Evolutionary conservation across 2,113 vertebrate species (phyloP).

Genomic region (Mus pahari): DNA sequence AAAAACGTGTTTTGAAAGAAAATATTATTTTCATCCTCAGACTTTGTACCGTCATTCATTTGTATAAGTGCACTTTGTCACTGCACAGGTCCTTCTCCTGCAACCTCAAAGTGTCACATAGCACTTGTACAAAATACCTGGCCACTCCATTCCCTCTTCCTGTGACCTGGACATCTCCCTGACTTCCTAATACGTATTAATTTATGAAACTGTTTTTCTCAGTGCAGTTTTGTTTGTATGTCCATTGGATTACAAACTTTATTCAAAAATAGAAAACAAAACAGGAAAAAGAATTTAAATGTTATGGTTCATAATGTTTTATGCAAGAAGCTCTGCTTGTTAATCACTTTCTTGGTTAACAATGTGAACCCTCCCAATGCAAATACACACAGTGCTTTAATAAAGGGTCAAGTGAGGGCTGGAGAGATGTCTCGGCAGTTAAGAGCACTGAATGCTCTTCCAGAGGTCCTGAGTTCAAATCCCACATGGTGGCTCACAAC

Average conservation of each 20-base stretch:
- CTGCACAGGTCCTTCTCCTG: slow-evolving; percentile 82
- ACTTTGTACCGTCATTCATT: slow-evolving; percentile 96
- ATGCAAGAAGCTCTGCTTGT: slow-evolving; percentile 78
- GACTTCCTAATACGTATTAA: slow-evolving; percentile 88
- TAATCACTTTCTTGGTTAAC: slow-evolving; percentile 75
- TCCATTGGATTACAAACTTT: slow-evolving; percentile 92
- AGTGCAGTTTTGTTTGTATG: slow-evolving; percentile 91
- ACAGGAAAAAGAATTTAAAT: slow-evolving; percentile 19
- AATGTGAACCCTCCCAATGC: neutral
- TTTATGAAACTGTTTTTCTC: slow-evolving; percentile 90
- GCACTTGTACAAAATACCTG: slow-evolving; percentile 85
- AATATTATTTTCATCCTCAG: slow-evolving; percentile 98
- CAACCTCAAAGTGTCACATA: slow-evolving; percentile 83
- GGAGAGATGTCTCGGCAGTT: too few relatives aligned
- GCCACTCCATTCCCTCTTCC: slow-evolving; percentile 54
- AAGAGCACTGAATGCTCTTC: too few relatives aligned
- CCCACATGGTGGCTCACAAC: too few relatives aligned
- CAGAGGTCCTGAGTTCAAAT: too few relatives aligned
- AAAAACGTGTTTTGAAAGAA: slow-evolving; percentile 96
- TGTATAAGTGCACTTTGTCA: slow-evolving; percentile 89
- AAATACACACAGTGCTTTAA: too few relatives aligned
- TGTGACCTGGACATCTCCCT: slow-evolving; percentile 61
- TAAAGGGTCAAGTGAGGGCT: too few relatives aligned
- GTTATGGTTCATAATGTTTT: slow-evolving; percentile 67
- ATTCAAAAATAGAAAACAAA: slow-evolving; percentile 91